Evolutionary conservation across 2,888 invertebrate species (phyloP), one percentile per base, ranked within the genome.

Genomic region (Odontocolon sp.): DNA sequence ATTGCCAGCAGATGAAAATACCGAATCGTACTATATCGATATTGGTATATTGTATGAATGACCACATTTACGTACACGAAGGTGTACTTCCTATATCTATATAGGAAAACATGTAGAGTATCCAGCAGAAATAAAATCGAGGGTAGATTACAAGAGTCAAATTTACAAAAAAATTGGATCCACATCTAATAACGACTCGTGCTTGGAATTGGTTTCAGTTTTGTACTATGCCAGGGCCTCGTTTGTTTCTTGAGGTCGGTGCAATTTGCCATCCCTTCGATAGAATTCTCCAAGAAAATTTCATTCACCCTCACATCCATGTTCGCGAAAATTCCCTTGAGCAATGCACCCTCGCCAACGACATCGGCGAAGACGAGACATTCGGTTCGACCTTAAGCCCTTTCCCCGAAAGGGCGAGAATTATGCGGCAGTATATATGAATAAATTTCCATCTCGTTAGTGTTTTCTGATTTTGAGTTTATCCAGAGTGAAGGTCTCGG

Each of bases 401-500:
- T 36, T 36, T 33, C 33, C 9, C 50, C 21, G 3, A 33, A 47
- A 63, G 42, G 31, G 61, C 42, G 45, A 11, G 61, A 63, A 63
- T 47, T 66, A 38, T 38, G 45, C 42, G 31, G 14, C 50, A 45
- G 81, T 78, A 80, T 82, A 80, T 78, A 82, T 82, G 82, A 84
- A 83, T 83, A 83, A 82, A 81, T 82, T 82, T 83, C 76, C 83
- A 82, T 81, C 36, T 70, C 56, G 72, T 80, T 77, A 59, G 61
- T 77, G 68, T 33, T 69, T 40, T 69, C 52, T 54, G 54, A 68
- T 73, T 68, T 64, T 45, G 26, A 56, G 11, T 9, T n/a, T 33
- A 21, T 16, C 23, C 18, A 11, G 2, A 11, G 23, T 11, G 4
- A 33, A 31, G 42, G 28, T 16, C 54, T 33, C 11, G 2, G 14